Evolutionary conservation across 2,888 invertebrate species (phyloP), one percentile per base, ranked within the genome.

Genomic region (Hydrotaea diabolus): DNA sequence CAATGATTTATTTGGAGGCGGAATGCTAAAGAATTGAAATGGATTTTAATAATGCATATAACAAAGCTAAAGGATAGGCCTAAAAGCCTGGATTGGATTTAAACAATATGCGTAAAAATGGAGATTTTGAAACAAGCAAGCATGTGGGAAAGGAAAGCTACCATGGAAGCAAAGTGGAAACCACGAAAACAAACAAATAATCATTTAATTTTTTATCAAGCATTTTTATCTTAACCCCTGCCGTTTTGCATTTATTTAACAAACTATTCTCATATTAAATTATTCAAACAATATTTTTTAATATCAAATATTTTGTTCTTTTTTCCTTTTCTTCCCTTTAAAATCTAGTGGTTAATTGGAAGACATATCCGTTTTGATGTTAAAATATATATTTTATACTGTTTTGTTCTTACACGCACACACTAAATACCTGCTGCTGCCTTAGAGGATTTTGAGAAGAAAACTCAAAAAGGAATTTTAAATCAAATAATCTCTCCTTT

Each of bases 291-390:
- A 76, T 59, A 71, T 31, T 72, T 83, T 59, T 39, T 39, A 39
- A 39, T 39, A 39, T 8, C 9, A 77, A 80, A 15, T 21, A n/a
- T 71, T 53, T 77, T 72, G 15, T 31, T 43, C 82, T 82, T 87
- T 80, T 81, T 80, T 84, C 57, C 78, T 80, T 85, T 76, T 80
- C 49, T 84, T 43, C 73, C 49, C 62, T 55, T 82, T 46, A 71
- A 62, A 57, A 66, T 62, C 71, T 87, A 91, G 91, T 91, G 91
- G 91, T 89, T 91, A 91, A 91, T 89, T 91, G 91, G 91, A 91
- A 91, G 88, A 88, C 89, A 87, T 89, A 89, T 88, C 90, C 89
- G 74, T 91, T 91, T 88, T 91, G 90, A 88, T 87, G 80, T 88
- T 88, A 36, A 13, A 17, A 69, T 43, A 39, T 46, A 43, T 74